phyloP scores from a whole-genome alignment of 35 echinoderm and acorn worm genomes.

The Nesometra sesokonis region DNA sequence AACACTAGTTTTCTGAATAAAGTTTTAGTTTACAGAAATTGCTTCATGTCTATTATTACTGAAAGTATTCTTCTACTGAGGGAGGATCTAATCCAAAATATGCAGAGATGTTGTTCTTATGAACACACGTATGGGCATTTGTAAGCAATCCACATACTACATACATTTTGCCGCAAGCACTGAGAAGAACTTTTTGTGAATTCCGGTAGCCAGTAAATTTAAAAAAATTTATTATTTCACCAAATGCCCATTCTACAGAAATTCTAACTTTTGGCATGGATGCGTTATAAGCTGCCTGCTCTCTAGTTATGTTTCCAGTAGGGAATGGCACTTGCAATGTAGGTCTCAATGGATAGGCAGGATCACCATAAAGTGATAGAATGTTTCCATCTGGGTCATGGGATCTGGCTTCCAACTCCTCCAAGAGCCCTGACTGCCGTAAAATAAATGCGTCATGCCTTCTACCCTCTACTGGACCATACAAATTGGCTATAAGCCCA shows the following conservation, averaged over 20 bases:
- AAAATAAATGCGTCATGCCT: conserved; percentile 44
- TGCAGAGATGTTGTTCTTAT: no score
- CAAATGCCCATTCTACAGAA: conserved; percentile 38
- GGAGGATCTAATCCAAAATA: conserved; percentile 2
- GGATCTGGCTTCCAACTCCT: conserved; percentile 10
- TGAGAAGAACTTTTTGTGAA: background rate
- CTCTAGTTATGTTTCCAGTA: conserved; percentile 10
- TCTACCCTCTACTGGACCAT: conserved; percentile 48
- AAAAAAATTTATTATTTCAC: conserved; percentile 34
- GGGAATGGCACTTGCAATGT: conserved; percentile 42
- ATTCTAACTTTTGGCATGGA: conserved; percentile 24
- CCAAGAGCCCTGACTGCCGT: conserved; percentile 30
- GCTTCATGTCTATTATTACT: no score
- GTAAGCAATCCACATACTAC: no score
- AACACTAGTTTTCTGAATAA: no score
- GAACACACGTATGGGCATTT: no score
- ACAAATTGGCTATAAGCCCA: conserved; percentile 49
- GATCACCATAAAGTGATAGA: conserved; percentile 64
- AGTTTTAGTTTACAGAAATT: no score
- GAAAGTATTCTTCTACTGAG: conserved; percentile 1
- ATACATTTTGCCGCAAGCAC: conserved; percentile 15
- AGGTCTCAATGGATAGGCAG: conserved; percentile 45
- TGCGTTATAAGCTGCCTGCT: conserved; percentile 35
- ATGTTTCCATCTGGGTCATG: conserved; percentile 27
- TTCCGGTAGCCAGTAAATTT: background rate